Evolutionary conservation across 2,113 vertebrate species (phyloP).

Genomic region (Poeciliopsis occidentalis): DNA sequence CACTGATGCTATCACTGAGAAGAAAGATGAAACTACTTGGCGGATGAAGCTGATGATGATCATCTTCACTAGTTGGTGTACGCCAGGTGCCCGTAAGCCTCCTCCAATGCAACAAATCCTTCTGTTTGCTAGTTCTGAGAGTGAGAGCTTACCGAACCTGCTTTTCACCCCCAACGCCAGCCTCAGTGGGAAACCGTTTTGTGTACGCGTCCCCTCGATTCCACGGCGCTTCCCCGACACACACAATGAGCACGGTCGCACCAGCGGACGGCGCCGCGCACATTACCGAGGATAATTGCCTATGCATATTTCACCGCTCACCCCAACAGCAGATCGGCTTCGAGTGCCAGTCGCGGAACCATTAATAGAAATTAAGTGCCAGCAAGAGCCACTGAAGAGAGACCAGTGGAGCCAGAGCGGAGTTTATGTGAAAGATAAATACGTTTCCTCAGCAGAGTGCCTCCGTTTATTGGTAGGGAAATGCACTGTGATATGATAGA

Average conservation of each 20-base stretch:
- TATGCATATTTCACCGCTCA: conserved; percentile 74
- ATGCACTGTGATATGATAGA: conserved; percentile 79
- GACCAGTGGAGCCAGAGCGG: conserved; percentile 72
- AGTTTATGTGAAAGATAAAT: conserved; percentile 83
- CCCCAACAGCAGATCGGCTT: conserved; percentile 69
- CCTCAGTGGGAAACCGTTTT: conserved; percentile 26
- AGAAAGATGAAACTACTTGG: conserved; percentile 43
- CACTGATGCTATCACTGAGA: conserved; percentile 44
- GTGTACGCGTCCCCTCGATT: conserved; percentile 40
- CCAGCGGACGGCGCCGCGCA: conserved; percentile 65
- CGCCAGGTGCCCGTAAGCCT: conserved; percentile 27
- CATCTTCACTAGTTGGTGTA: conserved; percentile 27
- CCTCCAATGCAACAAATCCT: not conserved
- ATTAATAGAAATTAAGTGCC: conserved; percentile 85
- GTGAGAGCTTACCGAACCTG: conserved; percentile 5
- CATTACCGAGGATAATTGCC: conserved; percentile 79
- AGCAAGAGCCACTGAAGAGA: conserved; percentile 76
- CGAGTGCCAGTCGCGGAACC: conserved; percentile 75
- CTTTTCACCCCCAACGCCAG: conserved; percentile 11
- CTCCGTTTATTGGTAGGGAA: conserved; percentile 81
- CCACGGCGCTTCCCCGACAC: conserved; percentile 37
- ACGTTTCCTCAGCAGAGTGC: conserved; percentile 81
- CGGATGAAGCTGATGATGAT: conserved; percentile 53
- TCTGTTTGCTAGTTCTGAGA: conserved; percentile 18
- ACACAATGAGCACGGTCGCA: conserved; percentile 69